Base-by-base conservation (phyloP, 2,888 invertebrate species). In the Gandaritis pyraliata region DNA sequence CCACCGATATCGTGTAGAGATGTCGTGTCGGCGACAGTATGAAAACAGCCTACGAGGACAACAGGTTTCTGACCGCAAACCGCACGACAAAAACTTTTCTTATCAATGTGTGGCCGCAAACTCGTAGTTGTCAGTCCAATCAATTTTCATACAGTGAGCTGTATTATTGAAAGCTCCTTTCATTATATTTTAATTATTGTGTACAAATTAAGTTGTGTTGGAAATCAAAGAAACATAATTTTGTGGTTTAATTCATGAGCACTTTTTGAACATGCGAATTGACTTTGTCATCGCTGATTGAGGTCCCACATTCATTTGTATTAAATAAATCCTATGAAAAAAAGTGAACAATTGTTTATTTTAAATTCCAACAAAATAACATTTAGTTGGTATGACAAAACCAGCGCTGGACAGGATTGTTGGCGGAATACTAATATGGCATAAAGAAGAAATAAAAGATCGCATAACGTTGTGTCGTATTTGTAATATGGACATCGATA, bases 371-470 rank as follows among this genome's bases (percentile, higher is more conserved):
- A 89, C 81, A 89, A 90, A 89, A 90, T 88, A 88, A 91, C 90
- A 92, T 91, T 90, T 90, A 87, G 88, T 85, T 87, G 89, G 89
- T 88, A 91, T 91, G 88, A 90, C 90, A 91, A 91, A 92, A 92
- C 91, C 88, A 86, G 77, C 81, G 85, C 83, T 83, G 87, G 83
- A 81, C 88, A 83, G 87, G 83, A 82, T 87, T 89, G 89, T 90
- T 90, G 85, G 87, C 83, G 80, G 91, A 90, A 92, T 92, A 91
- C 91, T 91, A 92, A 92, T 91, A 91, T 86, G 86, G 80, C 81
- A 85, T 91, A 89, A 90, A 91, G 88, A 90, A 90, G 87, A 91
- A 92, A 91, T 90, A 91, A 90, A 90, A 87, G 87, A 88, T 85
- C 83, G 87, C 82, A 90, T 90, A 90, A 90, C 89, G 82, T 85